These are phyloP conservation scores for Steinernema hermaphroditum DNA, from an alignment of 2,888 invertebrate species.

Conservation along the genomic window DNA sequence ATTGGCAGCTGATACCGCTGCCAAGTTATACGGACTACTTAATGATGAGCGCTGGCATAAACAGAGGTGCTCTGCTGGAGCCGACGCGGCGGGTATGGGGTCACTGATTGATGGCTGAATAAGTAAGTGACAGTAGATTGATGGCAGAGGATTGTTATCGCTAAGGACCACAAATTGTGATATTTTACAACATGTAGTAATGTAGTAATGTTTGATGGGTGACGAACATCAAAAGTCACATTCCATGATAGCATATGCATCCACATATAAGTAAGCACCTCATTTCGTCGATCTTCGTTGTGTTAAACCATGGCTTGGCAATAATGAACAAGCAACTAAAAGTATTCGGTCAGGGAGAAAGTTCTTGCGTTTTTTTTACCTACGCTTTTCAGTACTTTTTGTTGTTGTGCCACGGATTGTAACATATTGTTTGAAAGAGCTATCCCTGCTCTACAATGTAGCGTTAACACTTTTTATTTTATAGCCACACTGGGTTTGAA, in stretches of 20 bases:
- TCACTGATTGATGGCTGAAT: background rate
- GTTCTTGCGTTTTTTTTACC: too few relatives aligned
- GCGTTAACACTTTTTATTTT: background rate
- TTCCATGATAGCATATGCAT: background rate
- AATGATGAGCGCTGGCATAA: background rate
- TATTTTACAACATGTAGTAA: background rate
- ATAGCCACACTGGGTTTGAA: background rate
- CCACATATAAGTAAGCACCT: background rate
- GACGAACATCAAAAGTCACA: background rate
- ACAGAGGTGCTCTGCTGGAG: background rate
- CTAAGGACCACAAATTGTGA: constrained; percentile 10
- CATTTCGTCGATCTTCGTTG: background rate
- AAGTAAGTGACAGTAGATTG: constrained; percentile 24
- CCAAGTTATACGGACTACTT: constrained; percentile 2
- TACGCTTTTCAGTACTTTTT: too few relatives aligned
- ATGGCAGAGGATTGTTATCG: constrained; percentile 1
- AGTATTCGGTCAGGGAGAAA: too few relatives aligned
- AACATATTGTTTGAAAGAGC: too few relatives aligned
- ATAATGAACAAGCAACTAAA: too few relatives aligned
- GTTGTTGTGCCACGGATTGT: too few relatives aligned
- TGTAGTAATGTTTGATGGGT: background rate
- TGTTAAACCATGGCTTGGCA: too few relatives aligned
- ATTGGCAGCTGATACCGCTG: background rate
- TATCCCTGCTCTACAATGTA: too few relatives aligned
- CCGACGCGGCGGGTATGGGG: background rate